Percentiles rank a stretch among this genome's conserved stretches.
Conservation (phyloP, 1,140 invertebrate genomes). For the Drosophila pandora region DNA sequence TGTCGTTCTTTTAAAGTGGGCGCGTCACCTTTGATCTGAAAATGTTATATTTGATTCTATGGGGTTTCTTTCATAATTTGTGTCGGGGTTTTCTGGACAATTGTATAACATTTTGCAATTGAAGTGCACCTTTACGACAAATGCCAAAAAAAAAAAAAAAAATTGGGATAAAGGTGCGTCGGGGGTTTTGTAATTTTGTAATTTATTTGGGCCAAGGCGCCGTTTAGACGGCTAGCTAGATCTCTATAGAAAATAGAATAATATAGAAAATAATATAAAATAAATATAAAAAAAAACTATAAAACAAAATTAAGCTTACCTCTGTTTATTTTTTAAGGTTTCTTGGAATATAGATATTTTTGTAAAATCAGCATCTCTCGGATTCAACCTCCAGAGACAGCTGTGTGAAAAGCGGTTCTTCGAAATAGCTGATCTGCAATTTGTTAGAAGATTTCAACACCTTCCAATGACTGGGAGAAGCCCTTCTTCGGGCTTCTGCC, state of each 20-base stretch:
- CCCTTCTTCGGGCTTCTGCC: neutral
- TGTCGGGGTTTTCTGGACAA: slow-evolving; percentile 48
- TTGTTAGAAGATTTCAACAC: neutral
- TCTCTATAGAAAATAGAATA: neutral
- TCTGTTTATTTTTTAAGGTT: neutral
- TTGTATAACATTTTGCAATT: slow-evolving; percentile 67
- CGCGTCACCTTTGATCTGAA: slow-evolving; percentile 72
- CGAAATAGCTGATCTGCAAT: neutral
- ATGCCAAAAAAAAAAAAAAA: slow-evolving; percentile 42
- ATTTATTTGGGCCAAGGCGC: slow-evolving; percentile 74
- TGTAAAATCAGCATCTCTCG: neutral
- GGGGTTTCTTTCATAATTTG: slow-evolving; percentile 73
- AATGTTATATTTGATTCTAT: slow-evolving; percentile 2
- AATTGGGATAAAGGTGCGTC: slow-evolving; percentile 24
- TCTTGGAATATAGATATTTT: neutral
- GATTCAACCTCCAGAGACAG: neutral
- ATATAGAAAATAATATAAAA: neutral
- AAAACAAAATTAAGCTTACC: neutral
- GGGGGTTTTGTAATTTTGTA: slow-evolving; percentile 47
- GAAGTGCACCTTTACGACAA: slow-evolving; percentile 75
- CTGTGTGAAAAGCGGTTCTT: neutral
- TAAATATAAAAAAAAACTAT: neutral
- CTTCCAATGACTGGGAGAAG: slow-evolving; percentile 1
- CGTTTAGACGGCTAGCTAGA: slow-evolving; percentile 37
- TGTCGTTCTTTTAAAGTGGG: slow-evolving; percentile 65